Base-by-base conservation (phyloP, 2,113 vertebrate species). In the Ptychochromis oligacanthus region DNA sequence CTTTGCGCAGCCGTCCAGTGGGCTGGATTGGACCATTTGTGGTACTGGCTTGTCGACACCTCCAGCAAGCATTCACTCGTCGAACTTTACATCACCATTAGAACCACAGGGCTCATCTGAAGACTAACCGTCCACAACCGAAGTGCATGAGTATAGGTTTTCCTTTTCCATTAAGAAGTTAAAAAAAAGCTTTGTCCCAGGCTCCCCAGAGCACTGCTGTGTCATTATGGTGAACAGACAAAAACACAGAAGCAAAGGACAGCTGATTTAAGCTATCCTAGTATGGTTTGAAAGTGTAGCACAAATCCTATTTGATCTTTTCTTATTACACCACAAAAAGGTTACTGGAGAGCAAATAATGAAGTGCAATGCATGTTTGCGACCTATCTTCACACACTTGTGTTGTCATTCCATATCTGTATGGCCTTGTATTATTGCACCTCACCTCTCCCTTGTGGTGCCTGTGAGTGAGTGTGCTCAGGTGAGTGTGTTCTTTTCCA, bases 401-500 rank as follows among this genome's bases (percentile, higher is more conserved):
- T 64, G 34, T 67, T 85, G 24, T 61, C 20, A 59, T 60, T 62
- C 40, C 34, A 54, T 31, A 55, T 74, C 31, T 84, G 74, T n/a
- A 56, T 54, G 61, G 65, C 43, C 46, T 82, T 62, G 20, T 40
- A 74, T 59, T 75, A 43, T 24, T 49, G 49, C 28, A 1, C 59
- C 90, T 89, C 83, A 83, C 67, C 5, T 76, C 89, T 92, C 89
- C 88, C 76, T 15, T 5, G 38, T 82, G 91, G 75, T 81, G 54
- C 61, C 38, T 31, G 52, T 82, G 90, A 90, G 82, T 84, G 70
- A 93, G 85, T 85, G 76, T 56, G 90, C 87, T 87, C 88, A 94
- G 90, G 91, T 94, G 93, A 94, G 87, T 80, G 79, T 86, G 79
- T 88, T 94, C 80, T 70, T 81, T 80, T 15, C 93, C 88, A 46